Conservation (phyloP, 23 tunicate species). For the Ascidia mentula region DNA sequence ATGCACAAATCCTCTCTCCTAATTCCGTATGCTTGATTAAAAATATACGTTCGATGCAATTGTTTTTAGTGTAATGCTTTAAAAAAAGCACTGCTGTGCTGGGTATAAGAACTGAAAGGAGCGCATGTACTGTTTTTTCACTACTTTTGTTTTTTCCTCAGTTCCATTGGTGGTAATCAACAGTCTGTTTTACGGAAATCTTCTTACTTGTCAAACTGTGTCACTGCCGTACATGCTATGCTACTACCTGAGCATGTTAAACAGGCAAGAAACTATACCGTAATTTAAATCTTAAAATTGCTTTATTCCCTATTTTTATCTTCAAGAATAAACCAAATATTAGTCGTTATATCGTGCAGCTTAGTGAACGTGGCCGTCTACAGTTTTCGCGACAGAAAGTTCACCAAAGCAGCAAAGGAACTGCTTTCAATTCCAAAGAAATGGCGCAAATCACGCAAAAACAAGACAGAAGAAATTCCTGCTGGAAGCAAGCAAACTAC, state of each 20-base stretch:
- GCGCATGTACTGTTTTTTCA: background rate
- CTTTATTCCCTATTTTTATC: no score
- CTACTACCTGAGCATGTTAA: background rate
- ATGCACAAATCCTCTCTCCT: no score
- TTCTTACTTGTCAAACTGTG: background rate
- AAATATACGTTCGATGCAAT: no score
- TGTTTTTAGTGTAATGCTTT: no score
- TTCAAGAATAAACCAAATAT: background rate
- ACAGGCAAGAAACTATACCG: background rate
- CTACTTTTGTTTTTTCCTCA: background rate
- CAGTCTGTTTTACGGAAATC: background rate
- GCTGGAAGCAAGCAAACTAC: background rate
- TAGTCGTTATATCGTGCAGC: background rate
- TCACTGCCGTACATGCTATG: background rate
- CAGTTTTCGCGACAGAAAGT: background rate
- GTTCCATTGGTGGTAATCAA: background rate
- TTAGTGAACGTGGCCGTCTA: conserved; percentile 1
- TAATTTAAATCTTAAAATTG: no score
- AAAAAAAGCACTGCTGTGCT: no score
- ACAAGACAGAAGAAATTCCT: background rate
- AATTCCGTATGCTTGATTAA: no score
- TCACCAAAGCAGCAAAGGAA: background rate
- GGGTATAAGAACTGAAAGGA: no score
- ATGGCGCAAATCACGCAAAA: background rate
- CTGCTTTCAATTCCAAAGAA: background rate